These are phyloP conservation scores for rat (Rattus norvegicus) DNA, from an alignment of 2,113 vertebrate species.

Conservation along the genomic window DNA sequence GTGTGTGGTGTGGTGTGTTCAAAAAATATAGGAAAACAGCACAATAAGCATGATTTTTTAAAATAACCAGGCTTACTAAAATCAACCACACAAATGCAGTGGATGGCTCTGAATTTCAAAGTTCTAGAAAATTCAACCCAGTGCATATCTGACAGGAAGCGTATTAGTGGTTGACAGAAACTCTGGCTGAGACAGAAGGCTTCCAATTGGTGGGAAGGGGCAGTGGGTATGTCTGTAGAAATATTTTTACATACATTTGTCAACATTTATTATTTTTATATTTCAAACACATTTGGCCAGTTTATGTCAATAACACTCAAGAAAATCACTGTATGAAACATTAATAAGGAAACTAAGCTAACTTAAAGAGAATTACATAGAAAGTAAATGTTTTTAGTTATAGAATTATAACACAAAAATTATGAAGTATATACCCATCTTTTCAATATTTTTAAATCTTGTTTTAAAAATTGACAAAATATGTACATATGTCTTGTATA, in stretches of 20 bases:
- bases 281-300: background rate
- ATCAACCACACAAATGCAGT: background rate
- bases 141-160: background rate
- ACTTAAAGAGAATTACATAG: background rate
- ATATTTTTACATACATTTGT: background rate
- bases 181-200: background rate
- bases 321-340: background rate
- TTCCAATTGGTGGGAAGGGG: background rate
- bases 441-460: constrained; percentile 11
- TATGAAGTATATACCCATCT: background rate
- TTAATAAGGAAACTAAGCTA: background rate
- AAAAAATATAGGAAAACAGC: background rate
- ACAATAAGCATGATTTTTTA: background rate
- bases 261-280: background rate
- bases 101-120: background rate
- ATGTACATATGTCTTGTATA: background rate
- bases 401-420: constrained; percentile 4
- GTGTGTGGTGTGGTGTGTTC: background rate
- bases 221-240: background rate
- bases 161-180: background rate
- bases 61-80: constrained; percentile 24
- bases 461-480: background rate
- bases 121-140: background rate
- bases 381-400: background rate
- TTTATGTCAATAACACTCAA: background rate